A percentile compares a stretch with the other conserved stretches of the same genome.
phyloP scores from a whole-genome alignment of 2,888 invertebrate species.

The Notocelia uddmanniana region DNA sequence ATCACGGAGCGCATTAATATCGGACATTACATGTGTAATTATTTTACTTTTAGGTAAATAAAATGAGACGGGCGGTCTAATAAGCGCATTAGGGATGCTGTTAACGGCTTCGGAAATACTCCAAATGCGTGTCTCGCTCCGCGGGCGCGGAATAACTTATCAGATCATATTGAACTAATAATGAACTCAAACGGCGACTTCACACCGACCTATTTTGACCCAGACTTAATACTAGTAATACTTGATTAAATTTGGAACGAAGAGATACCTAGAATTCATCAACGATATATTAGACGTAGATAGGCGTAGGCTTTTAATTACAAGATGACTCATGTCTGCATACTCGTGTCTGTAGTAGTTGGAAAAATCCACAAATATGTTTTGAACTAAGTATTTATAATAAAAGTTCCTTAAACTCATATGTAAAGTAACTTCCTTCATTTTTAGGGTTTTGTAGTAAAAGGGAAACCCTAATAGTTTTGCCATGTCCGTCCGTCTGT shows the following conservation, averaged over 20 bases:
- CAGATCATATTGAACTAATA: constrained; percentile 43
- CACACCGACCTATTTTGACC: constrained; percentile 36
- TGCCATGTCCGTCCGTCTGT: too few species aligned
- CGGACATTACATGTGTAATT: constrained; percentile 72
- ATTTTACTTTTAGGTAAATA: constrained; percentile 73
- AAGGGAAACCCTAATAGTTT: too few species aligned
- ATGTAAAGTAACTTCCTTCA: constrained; percentile 13
- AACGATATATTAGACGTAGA: background rate
- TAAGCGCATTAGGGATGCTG: constrained; percentile 72
- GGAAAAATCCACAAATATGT: too few species aligned
- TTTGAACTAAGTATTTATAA: too few species aligned
- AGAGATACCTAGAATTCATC: background rate
- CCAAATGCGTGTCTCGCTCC: constrained; percentile 62
- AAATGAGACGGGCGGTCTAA: constrained; percentile 69
- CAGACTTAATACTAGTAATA: background rate
- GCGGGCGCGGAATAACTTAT: constrained; percentile 66
- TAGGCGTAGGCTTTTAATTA: background rate
- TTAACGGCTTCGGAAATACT: constrained; percentile 61
- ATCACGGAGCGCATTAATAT: constrained; percentile 70
- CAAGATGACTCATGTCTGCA: background rate
- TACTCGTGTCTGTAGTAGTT: too few species aligned
- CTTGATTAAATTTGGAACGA: background rate
- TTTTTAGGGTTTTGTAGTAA: constrained; percentile 47
- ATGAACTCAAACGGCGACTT: constrained; percentile 36
- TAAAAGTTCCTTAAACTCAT: background rate